Evolutionary conservation across 2,113 vertebrate genomes (phyloP).

Genomic region (Indicator indicator): DNA sequence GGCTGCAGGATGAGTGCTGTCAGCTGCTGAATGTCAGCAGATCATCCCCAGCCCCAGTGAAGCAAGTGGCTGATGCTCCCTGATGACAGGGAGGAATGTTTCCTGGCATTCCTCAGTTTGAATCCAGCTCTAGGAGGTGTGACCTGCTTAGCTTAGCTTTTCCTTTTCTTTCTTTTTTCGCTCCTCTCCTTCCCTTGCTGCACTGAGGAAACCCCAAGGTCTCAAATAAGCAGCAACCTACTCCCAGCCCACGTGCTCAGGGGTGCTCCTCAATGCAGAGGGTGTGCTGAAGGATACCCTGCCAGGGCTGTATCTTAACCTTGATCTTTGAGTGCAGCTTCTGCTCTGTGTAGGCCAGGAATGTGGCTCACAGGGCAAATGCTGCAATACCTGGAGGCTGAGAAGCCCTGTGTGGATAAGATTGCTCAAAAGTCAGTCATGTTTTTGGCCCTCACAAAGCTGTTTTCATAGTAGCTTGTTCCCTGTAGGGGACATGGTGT

Average conservation of each 20-base stretch:
- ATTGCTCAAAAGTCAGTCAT: neutral
- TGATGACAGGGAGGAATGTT: slow-evolving; percentile 23
- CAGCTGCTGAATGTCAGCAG: neutral
- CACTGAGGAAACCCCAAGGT: neutral
- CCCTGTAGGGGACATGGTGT: fast-evolving
- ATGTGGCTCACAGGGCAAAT: neutral
- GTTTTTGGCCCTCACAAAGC: neutral
- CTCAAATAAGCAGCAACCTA: neutral
- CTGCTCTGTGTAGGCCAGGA: slow-evolving; percentile 19
- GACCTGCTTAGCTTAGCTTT: neutral
- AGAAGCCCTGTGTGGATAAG: neutral
- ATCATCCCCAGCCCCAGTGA: neutral
- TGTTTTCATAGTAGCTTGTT: neutral
- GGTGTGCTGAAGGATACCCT: neutral
- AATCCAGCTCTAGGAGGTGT: neutral
- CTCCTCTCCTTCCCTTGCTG: neutral
- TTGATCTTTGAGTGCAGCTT: neutral
- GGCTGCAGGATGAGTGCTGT: neutral
- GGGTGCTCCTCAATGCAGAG: neutral
- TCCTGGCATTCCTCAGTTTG: neutral
- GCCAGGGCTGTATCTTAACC: neutral
- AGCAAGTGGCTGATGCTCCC: neutral
- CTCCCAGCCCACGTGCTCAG: fast-evolving
- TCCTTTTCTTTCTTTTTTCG: fast-evolving
- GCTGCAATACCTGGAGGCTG: neutral